Evolutionary conservation across 2,888 invertebrate species (phyloP), one percentile per base, ranked within the genome.

Genomic region (Diarsia rubi): DNA sequence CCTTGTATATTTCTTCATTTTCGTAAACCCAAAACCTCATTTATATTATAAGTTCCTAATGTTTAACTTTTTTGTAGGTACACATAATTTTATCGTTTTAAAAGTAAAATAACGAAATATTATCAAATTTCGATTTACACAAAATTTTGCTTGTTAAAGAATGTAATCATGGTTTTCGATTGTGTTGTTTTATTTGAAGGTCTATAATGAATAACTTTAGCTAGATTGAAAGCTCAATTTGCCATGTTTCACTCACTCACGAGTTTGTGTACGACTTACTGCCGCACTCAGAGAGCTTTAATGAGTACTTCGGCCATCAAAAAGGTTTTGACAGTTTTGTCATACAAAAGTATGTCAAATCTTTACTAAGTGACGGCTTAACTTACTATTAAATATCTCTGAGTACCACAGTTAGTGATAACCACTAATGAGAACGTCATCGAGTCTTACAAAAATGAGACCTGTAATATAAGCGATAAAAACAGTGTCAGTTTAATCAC

Each of bases 21-120:
- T 70, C 5, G 47, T 57, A 42, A 68, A 72, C 45, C 31, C 44
- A 57, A 2, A 73, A 66, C 16, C 12, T 65, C 71, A 81, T 74
- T 52, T 79, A 76, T n/a, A 62, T 67, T 19, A 65, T 68, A 70
- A 75, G 75, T 57, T 74, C 11, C 2, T 72, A 31, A 60, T 49
- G 19, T 52, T 45, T 19, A 49, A 19, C n/a, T 37, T 47, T 59
- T 60, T 14, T 45, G 16, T 65, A 59, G 21, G 37, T 49, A 54
- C 57, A 73, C 16, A 49, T 3, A 49, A 6, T 19, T n/a, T n/a
- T 21, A 31, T 63, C 3, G 24, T 69, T 44, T 44, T 8, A 11
- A 59, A 65, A 68, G 19, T 64, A 49, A 60, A 66, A 21, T 27
- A 44, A 42, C 8, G 37, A 54, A 21, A 16, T 81, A 69, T 16